These are phyloP conservation scores for Eulemur albifrons DNA, from an alignment of 2,797 vertebrate species.

Conservation along the genomic window DNA sequence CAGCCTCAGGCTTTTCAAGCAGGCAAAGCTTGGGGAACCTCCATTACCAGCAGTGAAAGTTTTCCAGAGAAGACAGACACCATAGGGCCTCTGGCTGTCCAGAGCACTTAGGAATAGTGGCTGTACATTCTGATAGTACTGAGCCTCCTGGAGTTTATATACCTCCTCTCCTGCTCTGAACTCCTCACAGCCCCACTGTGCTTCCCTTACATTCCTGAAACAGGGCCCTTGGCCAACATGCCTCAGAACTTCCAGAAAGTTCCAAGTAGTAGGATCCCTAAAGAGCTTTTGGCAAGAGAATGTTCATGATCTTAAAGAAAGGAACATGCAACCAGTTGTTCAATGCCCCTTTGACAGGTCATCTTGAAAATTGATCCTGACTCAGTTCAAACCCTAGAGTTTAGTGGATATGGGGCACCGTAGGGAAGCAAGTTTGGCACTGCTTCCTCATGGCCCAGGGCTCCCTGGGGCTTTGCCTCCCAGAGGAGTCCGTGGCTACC, in stretches of 20 bases:
- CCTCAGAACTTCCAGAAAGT: not conserved
- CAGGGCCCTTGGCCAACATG: not conserved
- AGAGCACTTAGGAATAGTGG: not conserved
- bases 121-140: not conserved
- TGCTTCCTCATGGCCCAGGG: no score
- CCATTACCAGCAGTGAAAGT: not conserved
- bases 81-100: not conserved
- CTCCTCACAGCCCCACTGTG: not conserved
- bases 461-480: not conserved
- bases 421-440: not conserved
- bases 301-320: not conserved
- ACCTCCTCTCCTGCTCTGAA: not conserved
- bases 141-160: not conserved
- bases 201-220: not conserved
- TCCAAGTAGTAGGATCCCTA: not conserved
- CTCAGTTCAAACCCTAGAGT: not conserved
- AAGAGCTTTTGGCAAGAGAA: not conserved
- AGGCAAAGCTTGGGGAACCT: not conserved
- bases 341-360: not conserved
- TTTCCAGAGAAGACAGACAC: not conserved
- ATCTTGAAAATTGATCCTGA: not conserved
- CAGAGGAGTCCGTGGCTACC: not conserved
- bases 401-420: not conserved
- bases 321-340: not conserved
- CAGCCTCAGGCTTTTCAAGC: not conserved